phyloP scores from a whole-genome alignment of 2,797 vertebrate species.

The Takifugu ocellatus region DNA sequence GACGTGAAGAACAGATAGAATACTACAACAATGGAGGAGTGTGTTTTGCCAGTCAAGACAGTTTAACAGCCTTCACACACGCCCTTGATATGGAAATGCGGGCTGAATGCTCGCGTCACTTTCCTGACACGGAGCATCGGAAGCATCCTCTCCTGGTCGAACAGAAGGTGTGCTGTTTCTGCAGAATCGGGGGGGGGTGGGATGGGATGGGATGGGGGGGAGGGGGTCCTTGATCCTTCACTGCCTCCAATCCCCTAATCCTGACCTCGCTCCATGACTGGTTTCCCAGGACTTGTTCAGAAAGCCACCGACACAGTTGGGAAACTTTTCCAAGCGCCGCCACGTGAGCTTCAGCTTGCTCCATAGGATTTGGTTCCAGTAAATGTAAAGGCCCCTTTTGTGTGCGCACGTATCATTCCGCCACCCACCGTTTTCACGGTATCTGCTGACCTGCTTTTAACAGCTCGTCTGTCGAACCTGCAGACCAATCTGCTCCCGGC shows the following conservation, averaged over 20 bases:
- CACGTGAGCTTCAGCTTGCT: no score
- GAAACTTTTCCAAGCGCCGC: no score
- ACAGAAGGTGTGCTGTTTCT: slow-evolving; percentile 51
- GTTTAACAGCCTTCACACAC: slow-evolving; percentile 34
- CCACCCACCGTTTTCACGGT: no score
- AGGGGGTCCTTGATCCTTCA: slow-evolving; percentile 41
- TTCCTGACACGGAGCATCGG: slow-evolving; percentile 48
- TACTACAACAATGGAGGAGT: slow-evolving; percentile 35
- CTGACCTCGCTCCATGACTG: slow-evolving; percentile 44
- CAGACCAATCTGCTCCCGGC: slow-evolving; percentile 1
- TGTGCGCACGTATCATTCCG: no score
- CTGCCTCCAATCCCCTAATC: slow-evolving; percentile 50
- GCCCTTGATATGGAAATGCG: slow-evolving; percentile 67
- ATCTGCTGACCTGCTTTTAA: no score
- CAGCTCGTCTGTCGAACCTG: slow-evolving; percentile 11
- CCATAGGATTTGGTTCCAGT: no score
- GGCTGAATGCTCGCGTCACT: slow-evolving; percentile 36
- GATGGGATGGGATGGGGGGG: neutral
- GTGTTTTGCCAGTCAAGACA: slow-evolving; percentile 50
- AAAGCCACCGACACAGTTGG: no score
- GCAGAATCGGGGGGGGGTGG: slow-evolving; percentile 17
- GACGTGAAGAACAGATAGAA: slow-evolving; percentile 21
- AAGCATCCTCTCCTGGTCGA: slow-evolving; percentile 44
- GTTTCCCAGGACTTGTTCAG: slow-evolving; percentile 3
- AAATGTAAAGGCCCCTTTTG: no score